Base-by-base conservation (phyloP, 2,888 invertebrate species). In the Lottia scabra region DNA sequence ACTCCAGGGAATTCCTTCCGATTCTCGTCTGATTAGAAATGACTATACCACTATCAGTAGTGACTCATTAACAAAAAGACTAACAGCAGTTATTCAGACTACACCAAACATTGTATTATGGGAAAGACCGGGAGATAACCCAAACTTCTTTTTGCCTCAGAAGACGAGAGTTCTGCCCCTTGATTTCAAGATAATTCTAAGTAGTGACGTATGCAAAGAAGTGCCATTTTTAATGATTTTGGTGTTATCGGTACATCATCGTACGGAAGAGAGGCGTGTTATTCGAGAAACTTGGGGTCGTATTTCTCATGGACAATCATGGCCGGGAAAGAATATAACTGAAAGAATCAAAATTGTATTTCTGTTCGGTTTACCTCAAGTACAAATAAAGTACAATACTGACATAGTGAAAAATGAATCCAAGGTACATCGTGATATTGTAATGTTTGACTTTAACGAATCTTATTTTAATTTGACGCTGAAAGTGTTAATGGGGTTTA, bases 391-490 rank as follows among this genome's bases (percentile, higher is more conserved):
- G 38, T 43, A n/a, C 13, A 63, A 68, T 27, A 38, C 38, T 38
- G 26, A 26, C 4, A 45, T 69, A 30, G 27, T 64, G n/a, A 48
- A 63, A 46, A n/a, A 67, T 13, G 56, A 75, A 67, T 56, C 73
- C 30, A 23, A 56, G 23, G 56, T 3, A 56, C 56, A 56, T 8
- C 45, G 65, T 4, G 76, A 78, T 65, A 72, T 76, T 19, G 74
- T 75, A 6, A 74, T 74, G 65, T 75, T 65, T 23, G 73, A 81
- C 68, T 86, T 87, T 70, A n/a, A 79, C 3, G 87, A 87, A 74
- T 79, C 80, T 16, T 87, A 87, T 67, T 74, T 81, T 2, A 87
- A 88, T 77, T 76, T 87, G 38, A 87, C 87, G 0, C 84, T 85
- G 71, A 87, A 87, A 73, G 83, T 85, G 65, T 77, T 87, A 44